A percentile compares a stretch with the other conserved stretches of the same genome.
Evolutionary conservation across 2,797 vertebrate genomes (phyloP).

Genomic region (Ibycter americanus): DNA sequence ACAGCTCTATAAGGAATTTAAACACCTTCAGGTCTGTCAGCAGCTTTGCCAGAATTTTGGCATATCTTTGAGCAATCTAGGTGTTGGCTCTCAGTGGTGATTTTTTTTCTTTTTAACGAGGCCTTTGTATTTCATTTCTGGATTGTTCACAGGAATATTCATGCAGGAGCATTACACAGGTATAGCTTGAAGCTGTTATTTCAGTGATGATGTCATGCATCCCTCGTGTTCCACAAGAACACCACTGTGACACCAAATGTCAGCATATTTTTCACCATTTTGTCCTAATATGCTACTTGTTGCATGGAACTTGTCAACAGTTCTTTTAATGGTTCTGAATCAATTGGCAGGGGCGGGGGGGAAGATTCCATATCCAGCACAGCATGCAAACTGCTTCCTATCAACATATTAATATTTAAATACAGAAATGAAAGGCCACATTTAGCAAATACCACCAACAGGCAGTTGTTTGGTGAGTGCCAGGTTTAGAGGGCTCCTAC

Average conservation of each 20-base stretch:
- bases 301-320: not conserved
- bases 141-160: not conserved
- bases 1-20: not conserved
- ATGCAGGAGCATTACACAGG: not conserved
- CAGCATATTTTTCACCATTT: not conserved
- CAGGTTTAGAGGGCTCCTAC: not conserved
- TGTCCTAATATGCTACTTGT: not conserved
- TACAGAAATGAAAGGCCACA: not conserved
- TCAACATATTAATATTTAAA: not conserved
- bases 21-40: not conserved
- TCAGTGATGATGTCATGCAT: not conserved
- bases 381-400: not conserved
- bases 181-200: not conserved
- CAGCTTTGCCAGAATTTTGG: not conserved
- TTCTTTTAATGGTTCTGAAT: not conserved
- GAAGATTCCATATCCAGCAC: not conserved
- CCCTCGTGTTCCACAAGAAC: fast-evolving
- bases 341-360: fast-evolving
- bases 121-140: not conserved
- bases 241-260: not conserved
- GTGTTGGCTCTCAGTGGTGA: not conserved
- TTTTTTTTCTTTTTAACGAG: not conserved
- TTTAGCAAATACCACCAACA: not conserved
- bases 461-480: not conserved
- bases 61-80: not conserved